A percentile compares a stretch with the other conserved stretches of the same genome.
phyloP scores from a whole-genome alignment of 2,113 vertebrate genomes.

The Apteryx mantelli region DNA sequence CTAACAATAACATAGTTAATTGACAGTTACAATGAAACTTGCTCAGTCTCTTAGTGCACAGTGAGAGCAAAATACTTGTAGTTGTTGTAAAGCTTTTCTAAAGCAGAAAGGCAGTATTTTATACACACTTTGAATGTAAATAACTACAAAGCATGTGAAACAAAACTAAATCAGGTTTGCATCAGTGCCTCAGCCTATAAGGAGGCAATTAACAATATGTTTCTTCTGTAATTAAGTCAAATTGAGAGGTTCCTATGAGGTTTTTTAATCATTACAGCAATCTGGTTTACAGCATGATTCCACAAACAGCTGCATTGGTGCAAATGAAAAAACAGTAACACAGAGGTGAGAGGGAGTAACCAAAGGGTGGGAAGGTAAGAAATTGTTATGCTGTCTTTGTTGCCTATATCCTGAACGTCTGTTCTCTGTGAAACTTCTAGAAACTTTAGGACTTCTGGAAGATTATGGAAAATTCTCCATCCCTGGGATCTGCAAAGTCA shows the following conservation, averaged over 20 bases:
- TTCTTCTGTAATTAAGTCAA: slow-evolving; percentile 14
- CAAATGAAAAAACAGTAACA: background rate
- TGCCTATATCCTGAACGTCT: background rate
- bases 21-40: background rate
- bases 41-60: background rate
- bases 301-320: background rate
- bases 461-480: background rate
- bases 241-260: background rate
- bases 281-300: background rate
- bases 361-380: background rate
- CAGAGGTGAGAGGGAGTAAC: background rate
- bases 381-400: background rate
- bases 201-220: background rate
- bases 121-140: background rate
- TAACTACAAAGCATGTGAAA: background rate
- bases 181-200: background rate
- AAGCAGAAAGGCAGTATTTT: background rate
- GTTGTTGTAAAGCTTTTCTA: background rate
- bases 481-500: background rate
- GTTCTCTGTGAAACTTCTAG: background rate
- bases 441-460: background rate
- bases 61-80: background rate
- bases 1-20: background rate
- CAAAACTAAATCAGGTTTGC: background rate
- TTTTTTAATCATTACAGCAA: background rate